Conservation (phyloP, 2,113 vertebrate species). For the Axis porcinus region DNA sequence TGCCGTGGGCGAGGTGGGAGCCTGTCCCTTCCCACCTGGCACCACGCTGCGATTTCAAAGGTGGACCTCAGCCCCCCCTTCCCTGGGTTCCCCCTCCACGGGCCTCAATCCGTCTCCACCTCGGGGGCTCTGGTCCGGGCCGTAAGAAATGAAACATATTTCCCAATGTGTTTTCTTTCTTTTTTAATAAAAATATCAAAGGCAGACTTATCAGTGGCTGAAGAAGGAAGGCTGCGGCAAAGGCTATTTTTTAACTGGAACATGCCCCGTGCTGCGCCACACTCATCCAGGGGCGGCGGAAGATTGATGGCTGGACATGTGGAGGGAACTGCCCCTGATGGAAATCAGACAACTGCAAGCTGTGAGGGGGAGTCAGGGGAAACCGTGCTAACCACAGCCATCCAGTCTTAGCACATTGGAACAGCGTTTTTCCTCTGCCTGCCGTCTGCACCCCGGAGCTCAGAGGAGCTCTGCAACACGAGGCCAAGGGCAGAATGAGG, state of each 20-base stretch:
- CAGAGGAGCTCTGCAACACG: constrained; percentile 42
- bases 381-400: constrained; percentile 81
- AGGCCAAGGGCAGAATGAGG: constrained; percentile 48
- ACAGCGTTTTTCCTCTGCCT: constrained; percentile 71
- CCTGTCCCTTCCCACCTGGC: neutral
- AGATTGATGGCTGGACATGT: constrained; percentile 89
- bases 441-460: constrained; percentile 63
- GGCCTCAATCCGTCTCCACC: constrained; percentile 35
- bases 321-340: constrained; percentile 85
- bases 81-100: neutral
- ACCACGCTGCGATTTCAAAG: neutral
- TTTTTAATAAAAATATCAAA: constrained; percentile 85
- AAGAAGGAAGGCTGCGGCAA: constrained; percentile 59
- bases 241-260: constrained; percentile 84
- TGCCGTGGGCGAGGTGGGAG: rapidly evolving
- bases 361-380: constrained; percentile 81
- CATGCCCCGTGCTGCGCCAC: constrained; percentile 82
- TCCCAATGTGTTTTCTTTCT: constrained; percentile 77
- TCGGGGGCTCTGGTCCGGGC: constrained; percentile 29
- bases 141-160: constrained; percentile 57
- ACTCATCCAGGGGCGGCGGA: constrained; percentile 80
- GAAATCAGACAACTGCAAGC: constrained; percentile 89
- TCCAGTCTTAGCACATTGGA: constrained; percentile 73
- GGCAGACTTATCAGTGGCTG: constrained; percentile 78
- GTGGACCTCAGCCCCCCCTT: neutral